Evolutionary conservation across 2,888 invertebrate species (phyloP).

Genomic region (Drosophila birchii): DNA sequence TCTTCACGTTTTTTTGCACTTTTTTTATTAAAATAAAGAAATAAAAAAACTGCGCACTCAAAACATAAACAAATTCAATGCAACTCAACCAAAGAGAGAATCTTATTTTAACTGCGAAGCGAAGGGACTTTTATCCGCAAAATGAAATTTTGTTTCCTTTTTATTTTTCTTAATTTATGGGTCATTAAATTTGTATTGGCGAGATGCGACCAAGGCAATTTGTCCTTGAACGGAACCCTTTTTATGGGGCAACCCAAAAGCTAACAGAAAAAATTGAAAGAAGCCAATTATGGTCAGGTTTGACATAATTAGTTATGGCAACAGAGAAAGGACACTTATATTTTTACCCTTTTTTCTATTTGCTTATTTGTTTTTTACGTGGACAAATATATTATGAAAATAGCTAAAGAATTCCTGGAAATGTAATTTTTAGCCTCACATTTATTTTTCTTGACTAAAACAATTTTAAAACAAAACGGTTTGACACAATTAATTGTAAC

Average conservation of each 20-base stretch:
- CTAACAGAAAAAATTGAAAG: not conserved
- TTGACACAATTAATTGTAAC: not conserved
- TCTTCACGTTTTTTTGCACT: not conserved
- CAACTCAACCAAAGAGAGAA: not conserved
- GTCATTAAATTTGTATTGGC: slow-evolving; percentile 20
- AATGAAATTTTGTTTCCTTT: not conserved
- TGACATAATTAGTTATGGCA: slow-evolving; percentile 6
- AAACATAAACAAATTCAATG: not conserved
- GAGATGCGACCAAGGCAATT: slow-evolving; percentile 12
- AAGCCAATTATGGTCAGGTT: slow-evolving; percentile 8
- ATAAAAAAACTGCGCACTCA: not conserved
- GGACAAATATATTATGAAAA: not conserved
- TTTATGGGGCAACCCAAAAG: not conserved
- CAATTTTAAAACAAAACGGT: not conserved
- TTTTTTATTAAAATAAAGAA: slow-evolving; percentile 6
- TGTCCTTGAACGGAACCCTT: not conserved
- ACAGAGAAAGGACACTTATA: not conserved
- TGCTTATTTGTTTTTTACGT: not conserved
- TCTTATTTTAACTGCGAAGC: not conserved
- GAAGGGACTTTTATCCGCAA: not conserved
- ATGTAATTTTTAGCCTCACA: not conserved
- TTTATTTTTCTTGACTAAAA: not conserved
- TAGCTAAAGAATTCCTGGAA: not conserved
- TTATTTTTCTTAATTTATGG: not conserved
- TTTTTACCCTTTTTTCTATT: not conserved